Base-by-base conservation (phyloP, 2,113 vertebrate genomes). In the Brachionichthys hirsutus region DNA sequence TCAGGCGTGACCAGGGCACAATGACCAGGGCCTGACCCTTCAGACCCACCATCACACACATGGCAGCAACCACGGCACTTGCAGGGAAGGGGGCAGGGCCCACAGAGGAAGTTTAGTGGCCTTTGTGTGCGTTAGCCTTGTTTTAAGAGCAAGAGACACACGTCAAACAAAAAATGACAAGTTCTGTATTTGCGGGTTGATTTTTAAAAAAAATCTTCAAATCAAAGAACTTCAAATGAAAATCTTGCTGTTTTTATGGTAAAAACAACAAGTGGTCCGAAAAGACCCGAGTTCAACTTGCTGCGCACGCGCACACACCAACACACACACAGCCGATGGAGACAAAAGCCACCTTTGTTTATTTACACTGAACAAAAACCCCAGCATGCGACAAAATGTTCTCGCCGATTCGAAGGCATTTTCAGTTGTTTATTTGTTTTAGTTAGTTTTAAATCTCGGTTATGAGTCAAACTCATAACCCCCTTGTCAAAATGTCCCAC, bases 1-100 rank as follows among this genome's bases (percentile, higher is more conserved):
- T 89, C 84, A 90, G 84, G 85, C 84, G 83, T 88, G 87, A 90
- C 83, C 84, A 85, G 85, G 78, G 80, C 84, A 85, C 86, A 87
- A 87, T 89, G 88, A 86, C 87, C 85, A 89, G 74, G 82, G 64
- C 67, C 80, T 88, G 86, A 88, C 86, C 85, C 85, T 82, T 70
- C 67, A 78, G 81, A 82, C 80, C 82, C 36, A 73, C 73, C 78
- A 82, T 81, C 77, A 80, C 79, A 78, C 78, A 83, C 77, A 86
- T 80, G 83, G 70, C 73, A 82, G 74, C 72, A 78, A 77, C 73
- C 64, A 67, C 67, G 78, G 81, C 75, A 84, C 74, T 78, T 62
- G 65, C 72, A 70, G 70, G 52, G 70, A 65, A 62, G 80, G 71
- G 74, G 76, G 59, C 18, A 8, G 22, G 59, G 34, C 6, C 16